Conservation (phyloP, 2,113 vertebrate species). For the Nibea coibor region DNA sequence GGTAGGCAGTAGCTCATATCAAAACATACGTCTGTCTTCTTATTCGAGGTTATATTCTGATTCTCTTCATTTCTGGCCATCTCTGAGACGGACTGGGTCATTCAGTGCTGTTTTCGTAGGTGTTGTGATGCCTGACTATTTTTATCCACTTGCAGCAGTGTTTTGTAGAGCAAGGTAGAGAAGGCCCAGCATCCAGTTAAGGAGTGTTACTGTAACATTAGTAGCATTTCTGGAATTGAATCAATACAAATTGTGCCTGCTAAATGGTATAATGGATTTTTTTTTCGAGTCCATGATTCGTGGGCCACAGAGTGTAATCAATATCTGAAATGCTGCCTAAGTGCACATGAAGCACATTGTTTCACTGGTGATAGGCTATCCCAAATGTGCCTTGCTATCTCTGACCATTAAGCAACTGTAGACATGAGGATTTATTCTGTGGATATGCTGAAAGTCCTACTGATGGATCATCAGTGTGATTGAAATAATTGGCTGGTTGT, state of each 20-base stretch:
- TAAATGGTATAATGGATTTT: conserved; percentile 85
- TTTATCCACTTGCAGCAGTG: conserved; percentile 51
- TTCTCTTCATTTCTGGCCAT: conserved; percentile 14
- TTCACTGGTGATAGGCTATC: conserved; percentile 63
- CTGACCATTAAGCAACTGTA: conserved; percentile 42
- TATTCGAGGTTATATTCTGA: conserved; percentile 3
- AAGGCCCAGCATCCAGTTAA: conserved; percentile 63
- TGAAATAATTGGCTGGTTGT: not conserved
- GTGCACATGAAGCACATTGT: conserved; percentile 78
- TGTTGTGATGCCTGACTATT: conserved; percentile 64
- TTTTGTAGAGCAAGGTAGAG: conserved; percentile 67
- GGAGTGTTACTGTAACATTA: conserved; percentile 76
- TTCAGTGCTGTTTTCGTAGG: conserved; percentile 42
- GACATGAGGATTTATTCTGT: conserved; percentile 7
- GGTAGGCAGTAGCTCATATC: not conserved
- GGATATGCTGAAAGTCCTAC: not conserved
- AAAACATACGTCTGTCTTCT: not conserved
- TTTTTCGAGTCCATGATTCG: conserved; percentile 70
- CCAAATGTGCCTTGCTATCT: conserved; percentile 48
- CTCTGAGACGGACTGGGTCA: conserved; percentile 48
- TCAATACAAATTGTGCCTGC: conserved; percentile 80
- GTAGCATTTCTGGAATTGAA: conserved; percentile 77
- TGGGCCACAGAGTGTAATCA: conserved; percentile 78
- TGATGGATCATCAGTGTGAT: not conserved
- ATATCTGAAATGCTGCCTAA: conserved; percentile 83